These are phyloP conservation scores for Tetramorium simillimum DNA, from an alignment of 1,140 invertebrate species.

Conservation along the genomic window DNA sequence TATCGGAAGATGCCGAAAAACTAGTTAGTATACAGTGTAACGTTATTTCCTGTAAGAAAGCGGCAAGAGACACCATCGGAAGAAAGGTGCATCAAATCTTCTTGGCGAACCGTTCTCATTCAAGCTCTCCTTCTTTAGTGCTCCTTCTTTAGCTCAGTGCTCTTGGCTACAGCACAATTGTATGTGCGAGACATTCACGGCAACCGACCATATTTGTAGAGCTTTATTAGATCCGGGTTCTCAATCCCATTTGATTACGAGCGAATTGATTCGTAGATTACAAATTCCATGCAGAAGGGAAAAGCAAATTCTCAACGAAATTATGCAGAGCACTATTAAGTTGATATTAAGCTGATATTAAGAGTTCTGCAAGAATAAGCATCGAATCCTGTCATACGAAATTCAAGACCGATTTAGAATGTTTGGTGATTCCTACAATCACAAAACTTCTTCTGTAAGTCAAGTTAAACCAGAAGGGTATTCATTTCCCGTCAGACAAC, in stretches of 20 bases:
- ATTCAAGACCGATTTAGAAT: background rate
- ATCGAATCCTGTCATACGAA: background rate
- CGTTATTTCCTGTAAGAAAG: too few relatives aligned
- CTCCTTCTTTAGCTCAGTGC: background rate
- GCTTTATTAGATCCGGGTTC: background rate
- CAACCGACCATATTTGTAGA: background rate
- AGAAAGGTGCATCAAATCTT: too few relatives aligned
- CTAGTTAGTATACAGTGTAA: too few relatives aligned
- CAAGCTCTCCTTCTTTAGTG: too few relatives aligned
- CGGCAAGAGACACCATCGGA: too few relatives aligned
- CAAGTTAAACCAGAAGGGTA: too few relatives aligned
- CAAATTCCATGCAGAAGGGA: background rate
- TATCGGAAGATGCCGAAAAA: too few relatives aligned
- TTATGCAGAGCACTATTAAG: background rate
- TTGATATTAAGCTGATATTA: too few relatives aligned
- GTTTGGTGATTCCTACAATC: background rate
- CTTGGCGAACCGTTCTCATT: too few relatives aligned
- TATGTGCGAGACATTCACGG: background rate
- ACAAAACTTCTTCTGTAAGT: background rate
- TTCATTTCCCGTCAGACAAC: too few relatives aligned
- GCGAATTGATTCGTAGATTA: background rate
- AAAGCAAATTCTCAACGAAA: background rate
- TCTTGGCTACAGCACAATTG: background rate
- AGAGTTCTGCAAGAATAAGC: background rate
- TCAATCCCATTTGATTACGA: background rate